phyloP scores from a whole-genome alignment of 2,113 vertebrate genomes.

The Proterorhinus semilunaris region DNA sequence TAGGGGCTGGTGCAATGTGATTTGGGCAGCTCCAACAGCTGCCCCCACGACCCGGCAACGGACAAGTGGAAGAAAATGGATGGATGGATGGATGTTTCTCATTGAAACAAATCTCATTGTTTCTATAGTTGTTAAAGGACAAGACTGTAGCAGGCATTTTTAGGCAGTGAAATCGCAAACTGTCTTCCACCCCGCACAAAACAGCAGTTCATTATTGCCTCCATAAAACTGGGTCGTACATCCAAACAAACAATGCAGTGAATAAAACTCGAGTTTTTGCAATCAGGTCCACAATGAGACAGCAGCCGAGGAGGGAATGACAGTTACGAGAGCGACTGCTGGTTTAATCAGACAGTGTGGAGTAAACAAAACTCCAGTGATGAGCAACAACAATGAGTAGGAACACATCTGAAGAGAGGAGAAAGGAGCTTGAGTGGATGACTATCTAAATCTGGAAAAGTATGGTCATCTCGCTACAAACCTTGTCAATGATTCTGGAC shows the following conservation, averaged over 20 bases:
- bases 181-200: not conserved
- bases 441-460: not conserved
- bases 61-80: no score
- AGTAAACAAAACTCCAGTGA: not conserved
- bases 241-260: constrained; percentile 6
- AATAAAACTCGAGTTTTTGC: not conserved
- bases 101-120: no score
- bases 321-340: not conserved
- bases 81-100: no score
- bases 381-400: not conserved
- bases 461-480: no score
- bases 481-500: no score
- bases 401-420: not conserved
- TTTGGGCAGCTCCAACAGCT: no score
- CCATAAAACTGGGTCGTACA: not conserved
- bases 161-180: not conserved
- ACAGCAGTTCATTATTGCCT: not conserved
- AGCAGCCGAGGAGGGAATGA: not conserved
- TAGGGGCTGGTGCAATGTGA: no score
- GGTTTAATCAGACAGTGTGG: not conserved
- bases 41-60: no score
- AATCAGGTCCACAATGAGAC: constrained; percentile 3
- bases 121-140: not conserved
- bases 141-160: not conserved
- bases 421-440: not conserved